Evolutionary conservation across 2,888 invertebrate genomes (phyloP), one percentile per base, ranked within the genome.

Genomic region (Hipparchia sbordonii): DNA sequence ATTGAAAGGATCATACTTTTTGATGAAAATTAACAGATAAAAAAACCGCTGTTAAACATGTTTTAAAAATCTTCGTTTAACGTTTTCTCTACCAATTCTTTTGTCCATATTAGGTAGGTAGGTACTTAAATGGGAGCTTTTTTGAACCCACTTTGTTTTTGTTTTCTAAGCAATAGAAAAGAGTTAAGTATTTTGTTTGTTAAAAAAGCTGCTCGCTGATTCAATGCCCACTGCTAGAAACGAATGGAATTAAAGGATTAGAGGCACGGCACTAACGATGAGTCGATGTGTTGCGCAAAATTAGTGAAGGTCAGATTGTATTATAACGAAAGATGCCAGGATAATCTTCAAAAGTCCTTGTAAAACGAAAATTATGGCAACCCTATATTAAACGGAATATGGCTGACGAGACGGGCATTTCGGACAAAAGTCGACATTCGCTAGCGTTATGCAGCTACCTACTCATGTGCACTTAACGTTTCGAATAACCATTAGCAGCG

Each of bases 341-440:
- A 63, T 5, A 10, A 48, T 56, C 39, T 39, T 2, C n/a, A 9
- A 2, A 67, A 33, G 48, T 59, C 59, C 59, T 23, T 12, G 23
- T 12, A 7, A 33, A 68, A 60, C 33, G 48, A 48, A 23, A 59
- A 48, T 12, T 2, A 10, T 57, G 57, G 45, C 39, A 67, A 33
- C 65, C 65, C 69, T 69, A n/a, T 33, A 61, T 61, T 69, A 91
- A 90, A 88, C 87, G 84, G 91, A 91, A 91, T 91, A 92, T 91
- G 88, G 89, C 87, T 88, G 89, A 85, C 89, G 89, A 92, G 91
- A 90, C 88, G 87, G 84, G 87, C 88, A 89, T 89, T 92, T 91
- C 88, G 84, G 88, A 87, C 91, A 89, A 89, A 91, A 91, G 90
- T 91, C 85, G 87, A 87, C 89, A 89, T 90, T 89, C 87, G 88